Evolutionary conservation across 2,888 invertebrate genomes (phyloP).

Genomic region (Tineola bisselliella): DNA sequence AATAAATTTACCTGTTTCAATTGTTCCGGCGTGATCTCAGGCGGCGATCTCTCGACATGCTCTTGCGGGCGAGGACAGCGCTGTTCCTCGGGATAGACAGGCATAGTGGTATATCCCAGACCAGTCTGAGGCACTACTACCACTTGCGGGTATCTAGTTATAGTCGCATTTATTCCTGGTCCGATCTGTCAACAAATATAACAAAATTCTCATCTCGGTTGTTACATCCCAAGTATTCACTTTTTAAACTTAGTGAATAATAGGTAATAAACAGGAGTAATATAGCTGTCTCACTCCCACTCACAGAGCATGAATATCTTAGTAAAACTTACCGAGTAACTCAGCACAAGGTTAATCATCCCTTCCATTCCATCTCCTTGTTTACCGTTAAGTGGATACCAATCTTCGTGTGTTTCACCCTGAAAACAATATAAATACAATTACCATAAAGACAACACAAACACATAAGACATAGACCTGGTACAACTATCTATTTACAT

Average conservation of each 20-base stretch:
- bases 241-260: too few relatives aligned
- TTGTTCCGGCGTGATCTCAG: slow-evolving; percentile 39
- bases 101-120: slow-evolving; percentile 62
- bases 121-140: slow-evolving; percentile 76
- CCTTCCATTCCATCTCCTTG: slow-evolving; percentile 96
- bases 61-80: slow-evolving; percentile 18
- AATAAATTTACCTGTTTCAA: slow-evolving; percentile 39
- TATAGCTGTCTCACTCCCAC: too few relatives aligned
- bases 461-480: too few relatives aligned
- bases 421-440: slow-evolving; percentile 28
- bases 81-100: slow-evolving; percentile 45
- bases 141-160: slow-evolving; percentile 69
- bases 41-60: slow-evolving; percentile 21
- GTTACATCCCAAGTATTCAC: too few relatives aligned
- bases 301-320: background rate
- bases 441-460: too few relatives aligned
- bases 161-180: background rate
- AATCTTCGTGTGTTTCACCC: slow-evolving; percentile 94
- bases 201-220: too few relatives aligned
- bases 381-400: slow-evolving; percentile 93
- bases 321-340: slow-evolving; percentile 72
- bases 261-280: too few relatives aligned
- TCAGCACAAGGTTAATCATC: slow-evolving; percentile 89
- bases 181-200: background rate
- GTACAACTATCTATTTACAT: too few relatives aligned